Evolutionary conservation across 2,113 vertebrate species (phyloP), one percentile per base, ranked within the genome.

Genomic region (Bettongia penicillata): DNA sequence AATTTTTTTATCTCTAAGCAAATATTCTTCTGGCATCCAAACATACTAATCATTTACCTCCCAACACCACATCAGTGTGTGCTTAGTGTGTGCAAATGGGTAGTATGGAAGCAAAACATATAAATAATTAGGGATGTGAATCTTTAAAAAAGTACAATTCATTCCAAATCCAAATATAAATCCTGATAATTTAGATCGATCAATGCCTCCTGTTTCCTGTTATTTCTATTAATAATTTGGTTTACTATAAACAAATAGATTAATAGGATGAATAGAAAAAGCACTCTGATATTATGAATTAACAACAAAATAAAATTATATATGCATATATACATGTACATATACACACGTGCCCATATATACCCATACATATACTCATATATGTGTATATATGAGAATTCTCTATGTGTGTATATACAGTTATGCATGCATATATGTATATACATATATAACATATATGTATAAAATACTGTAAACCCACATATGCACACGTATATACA

Each of bases 181-280:
- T 9, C 51, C 9, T 31, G 90, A 0, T 50, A 24, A 53, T 89
- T 28, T 61, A 51, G 5, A 8, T 94, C 77, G n/a, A 47, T 94
- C 51, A n/a, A 25, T 47, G 1, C 57, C 57, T 37, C 51, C 48
- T 92, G 1, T 8, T 97, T 93, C 50, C 11, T 22, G 93, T 94
- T 57, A 93, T 96, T 94, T 91, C 37, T 93, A 28, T 14, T 84
- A 93, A 57, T 91, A 91, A 28, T 7, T 89, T 37, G 49, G 43
- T 90, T 95, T 52, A 10, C 5, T 96, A 1, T 91, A 95, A 95
- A 57, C 89, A 53, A 96, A 37, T 61, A 31, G 28, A 47, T 90
- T 91, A 77, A 95, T 96, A 96, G 43, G 94, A 91, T n/a, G 91
- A 94, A 68, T 68, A 68, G 53, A 68, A 37, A 68, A 68, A 37